Conservation (phyloP, 1,140 invertebrate species). For the Belonocnema kinseyi region DNA sequence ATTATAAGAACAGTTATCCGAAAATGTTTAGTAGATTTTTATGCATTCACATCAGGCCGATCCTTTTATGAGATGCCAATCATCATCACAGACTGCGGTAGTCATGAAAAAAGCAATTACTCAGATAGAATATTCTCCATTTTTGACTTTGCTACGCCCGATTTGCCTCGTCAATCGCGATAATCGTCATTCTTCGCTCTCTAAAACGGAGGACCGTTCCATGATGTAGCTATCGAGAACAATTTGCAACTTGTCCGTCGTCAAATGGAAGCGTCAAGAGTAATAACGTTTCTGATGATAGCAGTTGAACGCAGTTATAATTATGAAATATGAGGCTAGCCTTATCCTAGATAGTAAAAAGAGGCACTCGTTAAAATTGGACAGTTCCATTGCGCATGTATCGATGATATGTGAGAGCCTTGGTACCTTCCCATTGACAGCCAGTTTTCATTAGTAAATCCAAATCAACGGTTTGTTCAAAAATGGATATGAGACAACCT, state of each 20-base stretch:
- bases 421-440: neutral
- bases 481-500: neutral
- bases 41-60: no score
- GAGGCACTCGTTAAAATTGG: conserved; percentile 28
- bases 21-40: no score
- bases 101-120: neutral
- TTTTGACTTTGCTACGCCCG: neutral
- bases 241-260: conserved; percentile 21
- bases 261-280: neutral
- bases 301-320: neutral
- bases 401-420: neutral
- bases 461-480: conserved; percentile 9
- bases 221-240: conserved; percentile 14
- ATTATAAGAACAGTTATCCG: no score
- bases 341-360: neutral
- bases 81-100: no score
- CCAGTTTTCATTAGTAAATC: conserved; percentile 14
- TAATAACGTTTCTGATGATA: neutral
- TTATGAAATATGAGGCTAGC: conserved; percentile 20
- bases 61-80: no score
- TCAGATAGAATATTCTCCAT: neutral
- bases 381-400: conserved; percentile 6
- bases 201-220: conserved; percentile 3
- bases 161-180: conserved; percentile 1
- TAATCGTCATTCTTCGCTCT: conserved; percentile 21